Evolutionary conservation across 2,797 vertebrate species (phyloP).

Genomic region (Tinamus major): DNA sequence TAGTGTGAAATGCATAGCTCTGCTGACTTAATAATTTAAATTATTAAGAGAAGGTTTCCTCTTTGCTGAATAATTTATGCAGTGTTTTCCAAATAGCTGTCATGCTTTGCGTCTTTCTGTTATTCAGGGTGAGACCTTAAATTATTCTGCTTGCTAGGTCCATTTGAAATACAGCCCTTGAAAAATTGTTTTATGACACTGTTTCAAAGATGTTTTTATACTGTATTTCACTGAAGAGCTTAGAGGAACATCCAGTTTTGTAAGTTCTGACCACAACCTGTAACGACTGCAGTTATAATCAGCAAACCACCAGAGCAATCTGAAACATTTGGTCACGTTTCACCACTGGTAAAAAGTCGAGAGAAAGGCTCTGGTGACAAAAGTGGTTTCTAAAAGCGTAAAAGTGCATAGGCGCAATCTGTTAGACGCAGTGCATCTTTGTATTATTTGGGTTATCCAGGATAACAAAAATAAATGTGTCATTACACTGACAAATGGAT

Average conservation of each 20-base stretch:
- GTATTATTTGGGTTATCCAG: background rate
- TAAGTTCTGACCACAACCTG: background rate
- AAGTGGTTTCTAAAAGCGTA: background rate
- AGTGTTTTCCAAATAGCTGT: background rate
- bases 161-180: background rate
- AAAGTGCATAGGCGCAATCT: background rate
- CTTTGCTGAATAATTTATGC: background rate
- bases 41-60: background rate
- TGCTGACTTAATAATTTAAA: background rate
- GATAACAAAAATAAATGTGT: background rate
- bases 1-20: background rate
- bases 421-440: background rate
- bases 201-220: background rate
- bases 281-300: background rate
- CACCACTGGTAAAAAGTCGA: background rate
- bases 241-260: background rate
- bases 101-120: background rate
- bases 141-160: background rate
- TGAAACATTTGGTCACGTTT: background rate
- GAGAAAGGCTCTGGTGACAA: background rate
- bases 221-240: background rate
- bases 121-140: background rate
- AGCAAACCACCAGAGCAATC: background rate
- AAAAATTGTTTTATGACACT: background rate
- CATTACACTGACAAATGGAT: background rate